Evolutionary conservation across 2,797 vertebrate species (phyloP).

Genomic region (Triplophysa bombifrons): DNA sequence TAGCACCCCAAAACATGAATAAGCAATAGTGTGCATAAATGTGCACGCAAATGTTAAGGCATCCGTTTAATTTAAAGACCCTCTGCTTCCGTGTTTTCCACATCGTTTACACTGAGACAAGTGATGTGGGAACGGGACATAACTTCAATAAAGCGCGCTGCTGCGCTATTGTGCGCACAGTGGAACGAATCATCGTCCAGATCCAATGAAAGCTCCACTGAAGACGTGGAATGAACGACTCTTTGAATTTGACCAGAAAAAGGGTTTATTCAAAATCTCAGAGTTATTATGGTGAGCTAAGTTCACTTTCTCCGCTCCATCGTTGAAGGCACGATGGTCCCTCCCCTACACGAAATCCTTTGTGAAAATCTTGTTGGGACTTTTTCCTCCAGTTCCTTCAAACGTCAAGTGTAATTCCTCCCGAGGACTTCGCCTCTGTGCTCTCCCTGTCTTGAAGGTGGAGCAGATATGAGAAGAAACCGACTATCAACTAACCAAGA

Average conservation of each 20-base stretch:
- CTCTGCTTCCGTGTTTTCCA: slow-evolving; percentile 20
- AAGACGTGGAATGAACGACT: slow-evolving; percentile 1
- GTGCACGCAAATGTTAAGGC: not conserved
- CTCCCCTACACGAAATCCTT: slow-evolving; percentile 75
- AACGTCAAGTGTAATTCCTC: slow-evolving; percentile 79
- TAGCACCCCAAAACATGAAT: not conserved
- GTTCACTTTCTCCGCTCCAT: slow-evolving; percentile 10
- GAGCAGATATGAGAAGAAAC: slow-evolving; percentile 72
- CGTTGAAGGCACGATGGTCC: slow-evolving; percentile 56
- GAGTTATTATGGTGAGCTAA: not conserved
- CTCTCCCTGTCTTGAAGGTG: slow-evolving; percentile 65
- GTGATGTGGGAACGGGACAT: slow-evolving; percentile 45
- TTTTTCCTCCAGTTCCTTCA: slow-evolving; percentile 61
- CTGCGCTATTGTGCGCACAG: slow-evolving; percentile 32
- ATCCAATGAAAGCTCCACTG: slow-evolving; percentile 10
- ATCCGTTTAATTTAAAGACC: slow-evolving; percentile 7
- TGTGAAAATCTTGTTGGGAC: slow-evolving; percentile 67
- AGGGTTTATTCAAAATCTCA: slow-evolving; percentile 19
- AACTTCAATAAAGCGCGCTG: slow-evolving; percentile 19
- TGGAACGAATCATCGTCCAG: slow-evolving; percentile 39
- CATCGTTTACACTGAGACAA: slow-evolving; percentile 26
- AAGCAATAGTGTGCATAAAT: not conserved
- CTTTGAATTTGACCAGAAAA: slow-evolving; percentile 6
- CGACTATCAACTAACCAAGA: slow-evolving; percentile 65
- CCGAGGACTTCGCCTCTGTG: slow-evolving; percentile 64